A percentile compares a stretch with the other conserved stretches of the same genome.
Evolutionary conservation across 2,113 vertebrate species (phyloP).

Genomic region (Spilogale gracilis): DNA sequence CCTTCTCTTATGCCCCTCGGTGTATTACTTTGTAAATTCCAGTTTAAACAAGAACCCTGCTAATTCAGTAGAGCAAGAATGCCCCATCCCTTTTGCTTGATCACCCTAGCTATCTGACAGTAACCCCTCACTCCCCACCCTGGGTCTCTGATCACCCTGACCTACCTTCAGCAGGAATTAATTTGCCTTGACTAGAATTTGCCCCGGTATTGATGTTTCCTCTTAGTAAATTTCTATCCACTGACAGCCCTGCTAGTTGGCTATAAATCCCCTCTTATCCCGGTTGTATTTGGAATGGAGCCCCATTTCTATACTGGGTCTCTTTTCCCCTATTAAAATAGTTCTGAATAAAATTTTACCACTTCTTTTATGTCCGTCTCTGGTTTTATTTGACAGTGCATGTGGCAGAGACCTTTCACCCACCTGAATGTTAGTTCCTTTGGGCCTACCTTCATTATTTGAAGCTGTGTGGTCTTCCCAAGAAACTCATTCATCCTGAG

Average conservation of each 20-base stretch:
- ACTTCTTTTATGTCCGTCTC: background rate
- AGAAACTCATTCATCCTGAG: background rate
- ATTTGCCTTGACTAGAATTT: background rate
- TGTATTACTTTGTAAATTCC: background rate
- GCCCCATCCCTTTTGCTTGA: background rate
- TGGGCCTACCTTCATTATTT: background rate
- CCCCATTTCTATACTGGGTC: background rate
- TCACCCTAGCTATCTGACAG: background rate
- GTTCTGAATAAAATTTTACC: background rate
- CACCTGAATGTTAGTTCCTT: background rate
- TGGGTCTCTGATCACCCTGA: background rate
- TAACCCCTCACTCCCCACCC: background rate
- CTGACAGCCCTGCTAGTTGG: background rate
- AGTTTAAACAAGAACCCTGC: background rate
- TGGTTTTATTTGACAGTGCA: background rate
- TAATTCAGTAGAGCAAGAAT: background rate
- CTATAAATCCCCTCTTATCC: background rate
- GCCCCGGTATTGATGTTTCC: background rate
- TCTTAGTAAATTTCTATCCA: background rate
- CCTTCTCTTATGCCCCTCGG: background rate
- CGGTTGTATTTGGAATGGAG: background rate
- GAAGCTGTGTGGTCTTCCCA: background rate
- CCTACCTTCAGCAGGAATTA: background rate
- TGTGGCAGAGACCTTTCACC: background rate
- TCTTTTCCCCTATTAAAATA: background rate